These are phyloP conservation scores for Grammomys surdaster DNA, from an alignment of 2,113 vertebrate species.

Conservation along the genomic window DNA sequence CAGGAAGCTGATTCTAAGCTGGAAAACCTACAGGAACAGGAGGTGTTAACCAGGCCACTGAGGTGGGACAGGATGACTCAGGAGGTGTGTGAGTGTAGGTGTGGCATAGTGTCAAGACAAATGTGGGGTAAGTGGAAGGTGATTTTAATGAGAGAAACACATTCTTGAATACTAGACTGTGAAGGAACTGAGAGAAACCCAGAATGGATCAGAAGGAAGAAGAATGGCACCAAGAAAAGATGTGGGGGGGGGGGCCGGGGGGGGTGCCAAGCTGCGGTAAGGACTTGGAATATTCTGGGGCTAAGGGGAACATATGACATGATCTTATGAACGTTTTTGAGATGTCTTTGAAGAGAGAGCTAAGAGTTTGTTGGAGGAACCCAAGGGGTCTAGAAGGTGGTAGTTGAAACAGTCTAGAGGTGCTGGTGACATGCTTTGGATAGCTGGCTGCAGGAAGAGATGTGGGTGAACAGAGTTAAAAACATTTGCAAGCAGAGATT, in stretches of 20 bases:
- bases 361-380: not conserved
- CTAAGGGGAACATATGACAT: not conserved
- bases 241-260: too few relatives aligned
- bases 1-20: not conserved
- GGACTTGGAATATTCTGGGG: not conserved
- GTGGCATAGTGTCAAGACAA: not conserved
- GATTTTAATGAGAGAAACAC: slow-evolving; percentile 4
- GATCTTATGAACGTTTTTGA: not conserved
- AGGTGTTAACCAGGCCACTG: not conserved
- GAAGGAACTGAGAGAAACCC: not conserved
- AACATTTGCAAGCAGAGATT: not conserved
- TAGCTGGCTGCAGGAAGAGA: not conserved
- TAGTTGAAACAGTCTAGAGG: not conserved
- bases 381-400: not conserved
- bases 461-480: not conserved
- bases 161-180: not conserved
- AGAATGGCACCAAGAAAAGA: not conserved
- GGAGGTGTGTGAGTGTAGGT: not conserved
- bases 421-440: not conserved
- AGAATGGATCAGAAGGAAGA: not conserved
- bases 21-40: not conserved
- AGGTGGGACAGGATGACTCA: not conserved
- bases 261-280: not conserved
- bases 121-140: not conserved
- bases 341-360: slow-evolving; percentile 9